Base-by-base conservation (phyloP, 2,797 vertebrate species). In the Luscinia luscinia region DNA sequence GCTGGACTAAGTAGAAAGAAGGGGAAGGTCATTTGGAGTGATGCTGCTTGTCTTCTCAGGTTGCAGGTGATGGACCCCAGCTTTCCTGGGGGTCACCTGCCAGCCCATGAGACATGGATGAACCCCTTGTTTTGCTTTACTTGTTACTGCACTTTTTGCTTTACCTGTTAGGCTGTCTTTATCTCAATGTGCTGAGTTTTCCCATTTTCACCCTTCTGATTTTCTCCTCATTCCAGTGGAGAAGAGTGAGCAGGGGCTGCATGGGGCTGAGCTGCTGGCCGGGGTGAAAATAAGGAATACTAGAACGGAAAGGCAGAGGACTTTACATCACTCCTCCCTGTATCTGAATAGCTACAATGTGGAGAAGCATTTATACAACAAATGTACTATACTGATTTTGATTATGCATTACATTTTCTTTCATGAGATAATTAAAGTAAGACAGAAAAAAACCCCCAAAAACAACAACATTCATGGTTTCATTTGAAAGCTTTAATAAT, bases 1-100 rank as follows among this genome's bases (percentile, higher is more conserved):
- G 2, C 2, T 23, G 26, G 9, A 27, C 2, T 30, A 51, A 62
- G 32, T 23, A 79, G 64, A 11, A 69, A 9, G 19, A 51, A 51
- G 17, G 8, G 8, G 7, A 30, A 66, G 2, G 5, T 34, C 1
- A 1, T 72, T 78, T 0, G 0, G 5, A 52, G 13, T 21, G 3
- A 45, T 41, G 36, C 4, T 1, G 0, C 64, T 57, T 76, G 40
- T 52, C 54, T 82, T 81, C 21, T 45, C 28, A 41, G 26, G 3
- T 3, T 40, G 38, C 10, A 41, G 3, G 10, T 9, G 40, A 8
- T 32, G 7, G 4, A 77, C 3, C 19, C 18, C 17, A 26, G 5
- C 4, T 58, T 15, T 58, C 14, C 59, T 49, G 51, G 41, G 24
- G 3, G 34, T 41, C 26, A 6, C 5, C 18, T 30, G 28, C 14